A percentile compares a stretch with the other conserved stretches of the same genome.
These are phyloP conservation scores for Apocrypta bakeri DNA, from an alignment of 1,140 invertebrate genomes.

Conservation along the genomic window DNA sequence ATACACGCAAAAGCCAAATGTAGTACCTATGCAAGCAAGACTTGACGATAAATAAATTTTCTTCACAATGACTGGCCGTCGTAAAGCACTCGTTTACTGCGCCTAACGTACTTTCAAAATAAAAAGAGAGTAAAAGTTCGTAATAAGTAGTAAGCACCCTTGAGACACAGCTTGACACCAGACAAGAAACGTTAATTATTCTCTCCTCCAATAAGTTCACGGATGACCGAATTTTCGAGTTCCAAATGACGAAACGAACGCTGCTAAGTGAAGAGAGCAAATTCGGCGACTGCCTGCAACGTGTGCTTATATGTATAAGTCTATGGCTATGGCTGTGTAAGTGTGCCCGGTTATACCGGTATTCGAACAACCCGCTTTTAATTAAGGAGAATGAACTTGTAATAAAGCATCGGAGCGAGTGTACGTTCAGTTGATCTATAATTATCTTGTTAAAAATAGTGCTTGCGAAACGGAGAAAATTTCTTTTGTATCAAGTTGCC, in stretches of 20 bases:
- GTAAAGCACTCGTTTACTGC: constrained; percentile 24
- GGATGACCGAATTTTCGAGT: constrained; percentile 27
- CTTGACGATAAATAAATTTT: constrained; percentile 21
- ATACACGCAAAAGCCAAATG: neutral
- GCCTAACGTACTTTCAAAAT: constrained; percentile 38
- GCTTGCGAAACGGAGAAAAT: neutral
- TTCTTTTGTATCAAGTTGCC: neutral
- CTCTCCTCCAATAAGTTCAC: constrained; percentile 43
- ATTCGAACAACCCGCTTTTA: neutral
- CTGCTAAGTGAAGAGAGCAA: neutral
- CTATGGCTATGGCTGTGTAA: too few species aligned
- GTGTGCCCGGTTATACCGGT: too few species aligned
- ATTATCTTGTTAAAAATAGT: neutral
- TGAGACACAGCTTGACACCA: neutral
- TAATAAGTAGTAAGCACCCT: neutral
- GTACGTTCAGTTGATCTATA: neutral
- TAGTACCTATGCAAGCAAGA: constrained; percentile 5
- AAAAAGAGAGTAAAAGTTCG: neutral
- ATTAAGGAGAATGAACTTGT: constrained; percentile 34
- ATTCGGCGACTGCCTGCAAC: neutral
- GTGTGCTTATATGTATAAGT: too few species aligned
- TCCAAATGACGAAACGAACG: neutral
- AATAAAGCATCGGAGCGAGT: neutral
- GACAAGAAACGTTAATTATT: constrained; percentile 40
- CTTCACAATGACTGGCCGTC: neutral